These are phyloP conservation scores for Amia ocellicauda DNA, from an alignment of 2,113 vertebrate species.

Conservation along the genomic window DNA sequence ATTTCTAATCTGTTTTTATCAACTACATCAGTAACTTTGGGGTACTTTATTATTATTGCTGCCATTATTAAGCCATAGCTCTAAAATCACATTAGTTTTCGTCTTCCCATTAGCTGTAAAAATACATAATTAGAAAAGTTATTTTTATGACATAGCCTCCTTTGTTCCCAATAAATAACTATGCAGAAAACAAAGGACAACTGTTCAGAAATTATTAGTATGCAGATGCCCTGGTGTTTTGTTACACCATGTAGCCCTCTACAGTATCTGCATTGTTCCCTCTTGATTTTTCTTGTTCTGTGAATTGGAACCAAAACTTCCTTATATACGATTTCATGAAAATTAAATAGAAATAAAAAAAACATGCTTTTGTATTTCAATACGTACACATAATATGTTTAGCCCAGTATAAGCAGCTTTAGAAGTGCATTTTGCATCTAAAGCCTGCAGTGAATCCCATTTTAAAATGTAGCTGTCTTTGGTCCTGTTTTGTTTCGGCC, in stretches of 20 bases:
- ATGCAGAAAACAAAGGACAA: constrained; percentile 78
- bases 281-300: constrained; percentile 64
- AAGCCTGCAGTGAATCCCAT: too few species aligned
- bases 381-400: too few species aligned
- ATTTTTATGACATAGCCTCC: constrained; percentile 64
- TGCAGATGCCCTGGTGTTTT: constrained; percentile 81
- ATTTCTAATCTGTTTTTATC: too few species aligned
- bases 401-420: too few species aligned
- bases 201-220: constrained; percentile 81
- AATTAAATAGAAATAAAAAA: too few species aligned
- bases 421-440: too few species aligned
- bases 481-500: too few species aligned
- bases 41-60: constrained; percentile 37
- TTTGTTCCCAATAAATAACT: constrained; percentile 75
- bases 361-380: too few species aligned
- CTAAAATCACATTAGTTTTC: constrained; percentile 57
- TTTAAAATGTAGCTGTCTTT: too few species aligned
- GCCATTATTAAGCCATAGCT: constrained; percentile 33
- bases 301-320: constrained; percentile 43
- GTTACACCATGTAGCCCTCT: constrained; percentile 68
- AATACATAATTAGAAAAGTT: constrained; percentile 71
- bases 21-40: constrained; percentile 34
- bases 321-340: not conserved
- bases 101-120: constrained; percentile 47
- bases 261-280: constrained; percentile 74